Evolutionary conservation across 2,113 vertebrate genomes (phyloP), one percentile per base, ranked within the genome.

Genomic region (Tachysurus vachellii): DNA sequence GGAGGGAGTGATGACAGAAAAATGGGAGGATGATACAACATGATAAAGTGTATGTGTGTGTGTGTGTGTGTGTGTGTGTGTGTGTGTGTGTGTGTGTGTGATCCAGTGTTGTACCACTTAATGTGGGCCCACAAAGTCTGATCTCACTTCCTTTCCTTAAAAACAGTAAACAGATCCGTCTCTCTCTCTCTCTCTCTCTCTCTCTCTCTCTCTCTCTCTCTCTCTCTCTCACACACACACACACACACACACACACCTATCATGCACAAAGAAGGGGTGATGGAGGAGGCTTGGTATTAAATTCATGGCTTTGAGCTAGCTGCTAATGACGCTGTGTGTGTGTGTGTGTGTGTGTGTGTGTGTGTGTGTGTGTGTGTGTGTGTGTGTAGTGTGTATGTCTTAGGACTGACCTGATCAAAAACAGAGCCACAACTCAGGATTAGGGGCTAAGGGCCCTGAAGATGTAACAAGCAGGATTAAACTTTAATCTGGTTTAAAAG

Each of bases 1-100:
- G 36, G 70, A 82, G 71, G 68, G 85, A 56, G 88, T 26, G 64
- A 89, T 59, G 71, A 89, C 70, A 87, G 83, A 87, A 28, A 73
- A 70, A 85, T 84, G 50, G 71, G 47, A 85, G 81, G 31, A 75
- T 28, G 62, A 76, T 54, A 75, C 57, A 77, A 53, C 44, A 62
- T 79, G 83, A 85, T 85, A 61, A 75, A 64, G 36, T 16, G 83
- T 82, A 79, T 82, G 66, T 84, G 85, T 87, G 71, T 56, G 73
- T 44, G 83, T n/a, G 84, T 84, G 84, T 79, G 71, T 79, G 42
- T 79, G 84, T 64, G 59, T 13, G 68, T 23, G 31, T 59, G 31
- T 31, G 28, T 85, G 36, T 36, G 83, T 59, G 47, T 21, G 75
- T 13, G 59, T 66, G 47, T 44, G 23, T 57, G 61, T 57, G 11